Percentiles rank a stretch among this genome's conserved stretches.
These are phyloP conservation scores for Drosophila lacertosa DNA, from an alignment of 1,140 invertebrate genomes.

Conservation along the genomic window DNA sequence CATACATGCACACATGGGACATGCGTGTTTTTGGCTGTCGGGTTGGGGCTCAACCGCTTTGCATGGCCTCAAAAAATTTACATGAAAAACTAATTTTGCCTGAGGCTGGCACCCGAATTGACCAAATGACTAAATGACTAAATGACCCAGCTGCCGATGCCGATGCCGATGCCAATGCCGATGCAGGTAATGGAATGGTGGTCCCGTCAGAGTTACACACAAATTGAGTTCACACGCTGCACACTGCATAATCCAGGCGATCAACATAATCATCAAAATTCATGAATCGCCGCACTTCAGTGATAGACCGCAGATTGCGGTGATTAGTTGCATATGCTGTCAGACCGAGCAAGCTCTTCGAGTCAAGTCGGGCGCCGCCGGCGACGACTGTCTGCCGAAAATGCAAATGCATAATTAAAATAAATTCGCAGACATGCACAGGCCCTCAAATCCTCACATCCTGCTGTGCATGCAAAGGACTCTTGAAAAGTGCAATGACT, in stretches of 20 bases:
- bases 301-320: slow-evolving; percentile 16
- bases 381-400: slow-evolving; percentile 35
- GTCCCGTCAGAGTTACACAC: slow-evolving; percentile 24
- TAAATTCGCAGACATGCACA: slow-evolving; percentile 46
- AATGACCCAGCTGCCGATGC: slow-evolving; percentile 37
- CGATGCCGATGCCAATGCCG: slow-evolving; percentile 35
- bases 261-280: slow-evolving; percentile 73
- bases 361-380: slow-evolving; percentile 23
- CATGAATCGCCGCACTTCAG: slow-evolving; percentile 54
- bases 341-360: slow-evolving; percentile 11
- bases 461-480: slow-evolving; percentile 20
- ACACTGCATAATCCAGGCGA: slow-evolving; percentile 58
- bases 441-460: slow-evolving; percentile 16
- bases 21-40: neutral
- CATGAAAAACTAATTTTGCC: slow-evolving; percentile 77
- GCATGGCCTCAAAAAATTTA: slow-evolving; percentile 67
- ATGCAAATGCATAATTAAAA: slow-evolving; percentile 69
- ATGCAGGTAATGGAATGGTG: slow-evolving; percentile 24
- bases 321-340: slow-evolving; percentile 65
- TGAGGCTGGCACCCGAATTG: neutral
- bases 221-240: slow-evolving; percentile 75
- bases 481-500: slow-evolving; percentile 44
- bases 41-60: slow-evolving; percentile 7
- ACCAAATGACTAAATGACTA: slow-evolving; percentile 35
- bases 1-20: slow-evolving; percentile 2